Evolutionary conservation across 2,113 vertebrate species (phyloP).

Genomic region (Cygnus atratus): DNA sequence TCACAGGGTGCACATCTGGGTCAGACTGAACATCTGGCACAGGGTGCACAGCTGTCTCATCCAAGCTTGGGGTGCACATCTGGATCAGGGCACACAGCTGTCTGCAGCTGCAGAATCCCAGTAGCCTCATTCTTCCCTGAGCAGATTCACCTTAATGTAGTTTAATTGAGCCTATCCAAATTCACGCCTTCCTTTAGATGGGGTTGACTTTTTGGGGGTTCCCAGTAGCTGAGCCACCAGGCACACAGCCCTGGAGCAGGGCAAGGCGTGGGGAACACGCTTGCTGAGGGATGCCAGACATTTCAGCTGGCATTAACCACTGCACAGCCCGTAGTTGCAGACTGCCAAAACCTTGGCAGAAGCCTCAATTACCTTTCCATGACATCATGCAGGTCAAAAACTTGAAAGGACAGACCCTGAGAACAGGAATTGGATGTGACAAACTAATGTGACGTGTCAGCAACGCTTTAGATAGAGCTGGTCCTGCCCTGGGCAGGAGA

Average conservation of each 20-base stretch:
- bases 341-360: background rate
- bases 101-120: background rate
- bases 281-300: background rate
- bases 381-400: background rate
- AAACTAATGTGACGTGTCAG: background rate
- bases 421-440: background rate
- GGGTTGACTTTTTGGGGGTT: background rate
- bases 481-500: background rate
- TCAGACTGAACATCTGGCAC: background rate
- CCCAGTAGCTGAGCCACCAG: background rate
- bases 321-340: background rate
- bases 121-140: background rate
- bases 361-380: background rate
- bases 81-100: background rate
- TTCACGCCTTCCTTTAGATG: background rate
- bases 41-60: background rate
- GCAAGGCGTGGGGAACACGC: accelerated
- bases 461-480: background rate
- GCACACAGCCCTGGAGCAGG: accelerated
- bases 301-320: background rate
- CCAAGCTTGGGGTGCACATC: background rate
- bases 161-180: background rate
- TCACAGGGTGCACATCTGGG: background rate
- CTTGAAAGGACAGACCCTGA: background rate
- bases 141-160: background rate